Base-by-base conservation (phyloP, 2,113 vertebrate genomes). In the Eira barbara region DNA sequence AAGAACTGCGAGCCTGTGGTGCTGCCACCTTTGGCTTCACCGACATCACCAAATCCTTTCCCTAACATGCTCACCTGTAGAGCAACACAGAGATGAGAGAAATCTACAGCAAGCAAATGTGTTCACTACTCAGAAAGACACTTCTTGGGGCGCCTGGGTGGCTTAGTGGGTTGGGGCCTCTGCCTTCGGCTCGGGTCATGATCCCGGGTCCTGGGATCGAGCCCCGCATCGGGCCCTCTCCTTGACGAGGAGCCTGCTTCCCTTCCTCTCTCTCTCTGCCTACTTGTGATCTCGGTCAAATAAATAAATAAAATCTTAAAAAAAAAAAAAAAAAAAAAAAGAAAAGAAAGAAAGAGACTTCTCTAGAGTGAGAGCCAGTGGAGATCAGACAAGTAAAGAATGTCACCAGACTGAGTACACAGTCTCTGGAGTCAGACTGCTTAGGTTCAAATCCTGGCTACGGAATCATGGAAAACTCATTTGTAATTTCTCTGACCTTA, bases 1-100 rank as follows among this genome's bases (percentile, higher is more conserved):
- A 99, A 98, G 98, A 99, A 99, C 98, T 99, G 99, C 0, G 99
- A 99, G 7, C 99, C 99, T 3, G 99, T 99, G 90, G 99, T 99
- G 23, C 99, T 99, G 31, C 98, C 94, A 81, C 99, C 99, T 98
- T 99, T 99, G 96, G 99, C 99, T 86, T 99, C 99, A 4, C 99
- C 99, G 0, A 99, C 99, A 2, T 99, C 99, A 80, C 99, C 99
- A 94, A 99, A 99, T 39, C 99, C 99, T 98, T 99, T 99, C 95
- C 99, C 98, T 98, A 99, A 98, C 99, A 99, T 99, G 99, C 99
- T 99, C 97, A 99, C 99, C 99, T 99, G 98, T 36, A 91, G 47
- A 95, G 55, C 36, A 91, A 96, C 49, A 98, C 20, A 96, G 36
- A 94, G 55, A 95, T 90, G 45, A 97, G 47, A 85, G 36, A 85